Percentiles rank a stretch among this genome's conserved stretches.
These are phyloP conservation scores for Hyposoter dolosus DNA, from an alignment of 2,888 invertebrate genomes.

Conservation along the genomic window DNA sequence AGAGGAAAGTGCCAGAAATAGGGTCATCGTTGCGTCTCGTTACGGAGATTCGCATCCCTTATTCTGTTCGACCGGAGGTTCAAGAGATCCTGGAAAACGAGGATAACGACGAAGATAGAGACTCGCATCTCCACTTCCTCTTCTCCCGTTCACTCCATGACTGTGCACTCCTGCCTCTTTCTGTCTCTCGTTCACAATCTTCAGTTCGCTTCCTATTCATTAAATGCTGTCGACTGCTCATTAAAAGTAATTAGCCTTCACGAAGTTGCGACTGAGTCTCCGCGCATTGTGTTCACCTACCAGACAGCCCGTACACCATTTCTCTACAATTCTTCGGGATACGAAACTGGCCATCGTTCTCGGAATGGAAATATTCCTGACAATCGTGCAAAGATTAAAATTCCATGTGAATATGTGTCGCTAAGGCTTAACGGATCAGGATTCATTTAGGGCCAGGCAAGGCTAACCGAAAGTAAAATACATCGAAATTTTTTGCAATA, in stretches of 20 bases:
- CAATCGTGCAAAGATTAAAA: background rate
- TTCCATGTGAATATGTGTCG: background rate
- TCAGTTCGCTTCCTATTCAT: constrained; percentile 75
- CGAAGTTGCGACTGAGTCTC: constrained; percentile 74
- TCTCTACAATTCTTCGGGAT: constrained; percentile 24
- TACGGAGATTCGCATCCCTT: constrained; percentile 10
- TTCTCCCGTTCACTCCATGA: constrained; percentile 9
- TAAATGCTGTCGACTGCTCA: constrained; percentile 76
- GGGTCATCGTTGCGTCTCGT: constrained; percentile 34
- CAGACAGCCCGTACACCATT: constrained; percentile 43
- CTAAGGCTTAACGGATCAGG: background rate
- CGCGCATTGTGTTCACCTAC: constrained; percentile 28
- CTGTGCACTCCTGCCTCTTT: constrained; percentile 30
- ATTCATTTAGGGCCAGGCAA: too few relatives aligned
- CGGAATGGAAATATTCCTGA: constrained; percentile 35
- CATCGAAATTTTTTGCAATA: too few relatives aligned
- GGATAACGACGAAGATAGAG: constrained; percentile 9
- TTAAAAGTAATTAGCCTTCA: constrained; percentile 77
- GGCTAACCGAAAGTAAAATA: too few relatives aligned
- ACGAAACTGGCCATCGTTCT: constrained; percentile 39
- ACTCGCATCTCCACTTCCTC: constrained; percentile 30
- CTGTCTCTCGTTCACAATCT: constrained; percentile 25
- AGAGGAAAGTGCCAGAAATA: constrained; percentile 14
- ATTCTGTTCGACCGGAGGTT: constrained; percentile 46
- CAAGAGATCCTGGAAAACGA: constrained; percentile 59